phyloP scores from a whole-genome alignment of 2,113 vertebrate genomes.

The Tretioscincus oriximinensis region DNA sequence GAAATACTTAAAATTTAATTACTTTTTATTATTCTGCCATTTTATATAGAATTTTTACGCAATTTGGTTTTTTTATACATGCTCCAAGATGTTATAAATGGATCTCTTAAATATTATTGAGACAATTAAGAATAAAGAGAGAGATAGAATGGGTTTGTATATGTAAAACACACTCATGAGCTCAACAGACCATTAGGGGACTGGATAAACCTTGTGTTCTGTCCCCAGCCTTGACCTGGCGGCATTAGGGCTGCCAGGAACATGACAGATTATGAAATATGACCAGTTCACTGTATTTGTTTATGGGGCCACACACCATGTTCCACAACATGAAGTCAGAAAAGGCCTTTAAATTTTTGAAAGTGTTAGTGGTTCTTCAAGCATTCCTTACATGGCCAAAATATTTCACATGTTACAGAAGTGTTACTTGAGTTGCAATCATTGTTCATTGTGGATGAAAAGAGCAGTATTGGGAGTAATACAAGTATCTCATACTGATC shows the following conservation, averaged over 20 bases:
- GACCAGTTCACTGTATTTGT: not conserved
- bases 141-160: not conserved
- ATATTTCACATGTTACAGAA: not conserved
- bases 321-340: not conserved
- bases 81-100: not conserved
- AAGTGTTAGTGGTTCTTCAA: not conserved
- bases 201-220: not conserved
- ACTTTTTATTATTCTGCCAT: no score
- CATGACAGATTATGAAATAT: not conserved
- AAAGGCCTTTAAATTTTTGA: not conserved
- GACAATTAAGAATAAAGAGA: not conserved
- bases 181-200: not conserved
- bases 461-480: not conserved
- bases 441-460: not conserved
- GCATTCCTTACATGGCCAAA: slow-evolving; percentile 4
- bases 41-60: no score
- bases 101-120: not conserved
- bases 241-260: not conserved
- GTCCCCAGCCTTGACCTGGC: not conserved
- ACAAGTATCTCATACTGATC: no score
- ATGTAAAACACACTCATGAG: not conserved
- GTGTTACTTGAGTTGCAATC: not conserved
- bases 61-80: no score
- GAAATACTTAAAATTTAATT: no score
- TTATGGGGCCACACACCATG: not conserved